phyloP scores from a whole-genome alignment of 2,113 vertebrate species.

The Bettongia penicillata region DNA sequence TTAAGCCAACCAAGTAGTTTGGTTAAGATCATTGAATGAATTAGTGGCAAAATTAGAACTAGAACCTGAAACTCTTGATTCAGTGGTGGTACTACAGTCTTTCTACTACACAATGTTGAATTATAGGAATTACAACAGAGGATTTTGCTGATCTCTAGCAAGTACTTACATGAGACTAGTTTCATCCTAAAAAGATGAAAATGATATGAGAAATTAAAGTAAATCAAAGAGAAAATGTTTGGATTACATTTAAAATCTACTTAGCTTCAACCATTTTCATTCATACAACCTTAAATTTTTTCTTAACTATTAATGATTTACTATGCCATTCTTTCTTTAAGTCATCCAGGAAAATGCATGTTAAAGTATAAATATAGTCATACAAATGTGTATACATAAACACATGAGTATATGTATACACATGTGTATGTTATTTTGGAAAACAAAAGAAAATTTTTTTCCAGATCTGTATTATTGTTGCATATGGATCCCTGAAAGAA shows the following conservation, averaged over 20 bases:
- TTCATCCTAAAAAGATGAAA: constrained; percentile 13
- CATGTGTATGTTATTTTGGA: background rate
- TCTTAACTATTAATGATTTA: background rate
- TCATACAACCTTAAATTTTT: background rate
- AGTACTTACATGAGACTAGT: background rate
- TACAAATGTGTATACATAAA: background rate
- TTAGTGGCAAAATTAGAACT: background rate
- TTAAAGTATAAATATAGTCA: background rate
- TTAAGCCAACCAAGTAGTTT: background rate
- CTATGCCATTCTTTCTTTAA: background rate
- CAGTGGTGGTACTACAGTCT: background rate
- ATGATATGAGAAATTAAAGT: background rate
- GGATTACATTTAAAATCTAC: background rate
- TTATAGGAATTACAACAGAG: background rate
- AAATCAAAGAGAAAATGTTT: background rate
- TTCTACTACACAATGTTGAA: background rate
- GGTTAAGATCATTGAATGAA: background rate
- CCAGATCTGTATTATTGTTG: constrained; percentile 32
- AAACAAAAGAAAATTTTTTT: constrained; percentile 28
- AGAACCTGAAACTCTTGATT: background rate
- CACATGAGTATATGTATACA: background rate
- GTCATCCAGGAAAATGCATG: background rate
- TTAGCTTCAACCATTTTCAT: background rate
- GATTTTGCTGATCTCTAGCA: background rate
- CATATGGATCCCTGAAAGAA: constrained; percentile 52